Conservation (phyloP, 2,113 vertebrate species). For the Probosciger aterrimus region DNA sequence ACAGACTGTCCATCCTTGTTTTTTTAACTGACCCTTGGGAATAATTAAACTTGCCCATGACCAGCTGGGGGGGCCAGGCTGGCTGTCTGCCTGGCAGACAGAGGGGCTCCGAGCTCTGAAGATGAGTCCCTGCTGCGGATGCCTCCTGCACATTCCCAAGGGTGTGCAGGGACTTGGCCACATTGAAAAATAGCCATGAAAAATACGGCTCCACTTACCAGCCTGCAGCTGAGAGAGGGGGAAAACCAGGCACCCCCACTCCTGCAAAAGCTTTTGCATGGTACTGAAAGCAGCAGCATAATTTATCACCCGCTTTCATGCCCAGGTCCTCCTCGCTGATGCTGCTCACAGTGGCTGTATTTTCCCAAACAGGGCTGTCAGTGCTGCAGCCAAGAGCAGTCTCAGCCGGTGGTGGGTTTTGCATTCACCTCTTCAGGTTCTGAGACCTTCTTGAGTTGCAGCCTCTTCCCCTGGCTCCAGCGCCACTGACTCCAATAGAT, state of each 20-base stretch:
- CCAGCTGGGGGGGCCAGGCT: not conserved
- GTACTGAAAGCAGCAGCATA: not conserved
- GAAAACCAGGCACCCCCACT: not conserved
- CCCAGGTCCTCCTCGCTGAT: not conserved
- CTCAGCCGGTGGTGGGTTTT: fast-evolving
- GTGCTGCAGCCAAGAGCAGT: not conserved
- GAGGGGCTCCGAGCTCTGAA: not conserved
- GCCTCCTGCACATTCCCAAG: not conserved
- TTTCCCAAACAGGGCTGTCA: not conserved
- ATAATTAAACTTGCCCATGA: not conserved
- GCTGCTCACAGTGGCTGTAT: not conserved
- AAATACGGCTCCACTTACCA: not conserved
- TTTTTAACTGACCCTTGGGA: not conserved
- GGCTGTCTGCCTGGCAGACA: not conserved
- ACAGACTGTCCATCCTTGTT: not conserved
- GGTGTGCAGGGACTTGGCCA: not conserved
- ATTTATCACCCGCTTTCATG: not conserved
- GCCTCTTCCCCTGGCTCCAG: not conserved
- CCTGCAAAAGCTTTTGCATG: not conserved
- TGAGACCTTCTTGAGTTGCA: not conserved
- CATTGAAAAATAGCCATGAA: fast-evolving
- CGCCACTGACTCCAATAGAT: not conserved
- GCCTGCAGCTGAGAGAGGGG: not conserved
- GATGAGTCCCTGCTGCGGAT: not conserved
- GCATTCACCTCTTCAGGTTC: not conserved